Evolutionary conservation across 2,113 vertebrate genomes (phyloP).

Genomic region (Leucoraja erinaceus): DNA sequence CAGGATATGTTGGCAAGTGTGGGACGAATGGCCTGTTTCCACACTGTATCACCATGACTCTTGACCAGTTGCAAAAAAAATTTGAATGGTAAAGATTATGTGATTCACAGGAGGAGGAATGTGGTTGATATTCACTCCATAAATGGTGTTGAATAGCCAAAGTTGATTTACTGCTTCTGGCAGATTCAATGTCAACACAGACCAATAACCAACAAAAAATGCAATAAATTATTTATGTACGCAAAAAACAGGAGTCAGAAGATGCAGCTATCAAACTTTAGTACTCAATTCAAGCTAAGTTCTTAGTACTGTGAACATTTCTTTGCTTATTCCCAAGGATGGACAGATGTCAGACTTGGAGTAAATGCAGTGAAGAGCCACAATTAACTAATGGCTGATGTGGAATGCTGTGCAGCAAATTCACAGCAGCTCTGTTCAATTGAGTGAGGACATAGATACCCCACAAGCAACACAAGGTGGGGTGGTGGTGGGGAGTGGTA

Average conservation of each 20-base stretch:
- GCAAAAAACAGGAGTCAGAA: neutral
- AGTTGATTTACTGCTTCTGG: neutral
- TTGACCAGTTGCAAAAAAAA: neutral
- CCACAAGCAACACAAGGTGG: too few relatives aligned
- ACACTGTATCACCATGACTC: too few relatives aligned
- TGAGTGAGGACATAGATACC: too few relatives aligned
- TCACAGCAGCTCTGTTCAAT: too few relatives aligned
- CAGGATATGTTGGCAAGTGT: too few relatives aligned
- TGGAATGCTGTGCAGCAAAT: too few relatives aligned
- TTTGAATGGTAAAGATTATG: neutral
- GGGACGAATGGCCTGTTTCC: too few relatives aligned
- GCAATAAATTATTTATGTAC: neutral
- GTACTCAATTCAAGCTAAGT: neutral
- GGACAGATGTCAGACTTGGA: neutral
- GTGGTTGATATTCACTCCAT: neutral
- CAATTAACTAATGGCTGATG: neutral
- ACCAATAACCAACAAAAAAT: too few relatives aligned
- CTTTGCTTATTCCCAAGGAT: neutral
- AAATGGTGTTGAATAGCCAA: neutral
- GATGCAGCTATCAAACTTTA: neutral
- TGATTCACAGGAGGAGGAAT: neutral
- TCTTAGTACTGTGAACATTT: neutral
- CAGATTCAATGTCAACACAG: neutral
- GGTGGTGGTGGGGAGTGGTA: too few relatives aligned
- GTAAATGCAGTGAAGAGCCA: neutral